Percentiles rank a stretch among this genome's conserved stretches.
Evolutionary conservation across 1,140 invertebrate genomes (phyloP).

Genomic region (Lanistes nyassanus): DNA sequence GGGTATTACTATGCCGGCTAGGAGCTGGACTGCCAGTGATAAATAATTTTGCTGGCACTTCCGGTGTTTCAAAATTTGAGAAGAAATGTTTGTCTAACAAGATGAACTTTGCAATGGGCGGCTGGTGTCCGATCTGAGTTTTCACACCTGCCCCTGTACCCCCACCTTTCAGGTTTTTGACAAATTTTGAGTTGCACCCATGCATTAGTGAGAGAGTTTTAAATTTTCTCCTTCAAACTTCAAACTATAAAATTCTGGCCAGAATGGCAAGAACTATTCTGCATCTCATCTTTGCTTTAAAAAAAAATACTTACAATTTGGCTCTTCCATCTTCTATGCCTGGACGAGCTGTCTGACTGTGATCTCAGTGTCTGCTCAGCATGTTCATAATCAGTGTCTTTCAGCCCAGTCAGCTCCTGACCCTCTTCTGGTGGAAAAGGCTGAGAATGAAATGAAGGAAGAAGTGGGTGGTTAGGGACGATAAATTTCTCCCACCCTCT

Average conservation of each 20-base stretch:
- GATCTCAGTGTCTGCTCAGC: conserved; percentile 72
- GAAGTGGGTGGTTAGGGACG: background rate
- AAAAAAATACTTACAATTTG: conserved; percentile 33
- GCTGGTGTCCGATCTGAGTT: too few relatives aligned
- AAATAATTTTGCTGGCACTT: too few relatives aligned
- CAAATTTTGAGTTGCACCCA: background rate
- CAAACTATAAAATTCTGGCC: background rate
- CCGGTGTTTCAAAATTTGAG: too few relatives aligned
- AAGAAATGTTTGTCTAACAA: too few relatives aligned
- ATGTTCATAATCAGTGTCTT: conserved; percentile 79
- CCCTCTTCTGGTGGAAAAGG: conserved; percentile 72
- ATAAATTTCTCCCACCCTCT: background rate
- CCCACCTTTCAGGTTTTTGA: too few relatives aligned
- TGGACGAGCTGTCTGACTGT: conserved; percentile 36
- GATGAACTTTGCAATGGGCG: background rate
- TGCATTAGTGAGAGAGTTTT: background rate
- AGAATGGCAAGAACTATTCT: background rate
- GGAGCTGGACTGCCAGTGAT: too few relatives aligned
- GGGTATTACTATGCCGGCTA: too few relatives aligned
- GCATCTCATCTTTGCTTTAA: background rate
- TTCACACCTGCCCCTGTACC: too few relatives aligned
- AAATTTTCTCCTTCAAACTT: background rate
- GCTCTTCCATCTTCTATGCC: conserved; percentile 27
- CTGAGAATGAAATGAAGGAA: conserved; percentile 69
- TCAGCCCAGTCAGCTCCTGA: conserved; percentile 71